These are phyloP conservation scores for Grallaria varia DNA, from an alignment of 2,113 vertebrate species.

Conservation along the genomic window DNA sequence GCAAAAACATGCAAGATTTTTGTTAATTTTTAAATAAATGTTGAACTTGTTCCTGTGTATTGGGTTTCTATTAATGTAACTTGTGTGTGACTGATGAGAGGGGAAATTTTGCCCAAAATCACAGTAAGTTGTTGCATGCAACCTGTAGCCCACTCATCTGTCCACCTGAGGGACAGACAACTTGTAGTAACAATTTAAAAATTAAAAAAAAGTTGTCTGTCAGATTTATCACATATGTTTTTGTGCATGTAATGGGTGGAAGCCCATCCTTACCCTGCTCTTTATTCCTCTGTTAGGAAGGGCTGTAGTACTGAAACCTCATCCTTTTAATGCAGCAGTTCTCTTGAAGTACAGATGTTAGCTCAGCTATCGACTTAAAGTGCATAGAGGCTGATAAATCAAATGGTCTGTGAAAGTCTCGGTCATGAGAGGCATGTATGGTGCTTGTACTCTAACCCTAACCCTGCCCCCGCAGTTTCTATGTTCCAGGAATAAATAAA, in stretches of 20 bases:
- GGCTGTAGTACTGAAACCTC: neutral
- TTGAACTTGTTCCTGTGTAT: neutral
- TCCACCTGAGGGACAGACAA: neutral
- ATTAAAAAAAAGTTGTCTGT: neutral
- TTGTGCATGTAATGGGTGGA: neutral
- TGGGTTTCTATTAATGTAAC: neutral
- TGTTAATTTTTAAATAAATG: neutral
- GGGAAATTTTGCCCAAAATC: neutral
- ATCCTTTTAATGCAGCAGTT: neutral
- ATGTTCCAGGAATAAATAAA: neutral
- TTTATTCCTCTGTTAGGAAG: neutral
- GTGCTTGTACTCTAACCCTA: rapidly evolving
- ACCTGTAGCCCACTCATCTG: neutral
- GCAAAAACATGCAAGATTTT: neutral
- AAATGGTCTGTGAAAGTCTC: neutral
- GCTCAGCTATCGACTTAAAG: neutral
- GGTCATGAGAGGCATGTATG: neutral
- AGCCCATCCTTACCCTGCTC: neutral
- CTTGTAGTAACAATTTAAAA: neutral
- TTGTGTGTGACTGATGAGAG: neutral
- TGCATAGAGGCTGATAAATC: neutral
- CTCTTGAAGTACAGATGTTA: neutral
- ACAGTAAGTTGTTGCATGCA: rapidly evolving
- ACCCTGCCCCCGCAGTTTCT: rapidly evolving
- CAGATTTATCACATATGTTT: neutral